Conservation (phyloP, 2,888 invertebrate species). For the Hirtodrosophila confusa region DNA sequence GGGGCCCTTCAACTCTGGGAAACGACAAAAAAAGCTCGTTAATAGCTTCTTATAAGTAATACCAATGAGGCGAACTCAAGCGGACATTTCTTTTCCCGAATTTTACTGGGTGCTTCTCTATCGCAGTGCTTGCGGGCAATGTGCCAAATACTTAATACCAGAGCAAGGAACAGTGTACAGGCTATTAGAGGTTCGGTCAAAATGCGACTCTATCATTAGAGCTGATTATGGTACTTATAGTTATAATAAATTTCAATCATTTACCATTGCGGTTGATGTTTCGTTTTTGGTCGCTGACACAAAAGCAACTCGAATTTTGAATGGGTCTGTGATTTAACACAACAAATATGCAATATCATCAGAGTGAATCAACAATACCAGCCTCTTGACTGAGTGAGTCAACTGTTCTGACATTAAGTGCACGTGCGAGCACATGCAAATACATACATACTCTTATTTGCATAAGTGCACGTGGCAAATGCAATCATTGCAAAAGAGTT, state of each 20-base stretch:
- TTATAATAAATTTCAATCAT: conserved; percentile 21
- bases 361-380: background rate
- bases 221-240: background rate
- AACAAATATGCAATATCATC: conserved; percentile 2
- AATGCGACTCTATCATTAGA: conserved; percentile 3
- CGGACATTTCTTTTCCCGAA: conserved; percentile 18
- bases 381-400: conserved; percentile 34
- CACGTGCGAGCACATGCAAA: conserved; percentile 40
- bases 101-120: conserved; percentile 12
- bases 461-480: conserved; percentile 47
- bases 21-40: conserved; percentile 50
- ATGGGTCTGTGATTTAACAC: conserved; percentile 35
- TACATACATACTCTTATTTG: conserved; percentile 21
- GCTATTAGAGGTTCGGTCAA: background rate
- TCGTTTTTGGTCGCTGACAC: background rate
- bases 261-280: conserved; percentile 2
- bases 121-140: conserved; percentile 7
- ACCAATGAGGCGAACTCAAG: conserved; percentile 51
- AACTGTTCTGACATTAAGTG: conserved; percentile 68
- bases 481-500: conserved; percentile 19
- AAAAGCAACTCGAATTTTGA: conserved; percentile 8
- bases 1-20: conserved; percentile 21
- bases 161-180: background rate
- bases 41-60: conserved; percentile 66
- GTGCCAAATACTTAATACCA: conserved; percentile 20